These are phyloP conservation scores for Clepsis dumicolana DNA, from an alignment of 2,888 invertebrate genomes.

Conservation along the genomic window DNA sequence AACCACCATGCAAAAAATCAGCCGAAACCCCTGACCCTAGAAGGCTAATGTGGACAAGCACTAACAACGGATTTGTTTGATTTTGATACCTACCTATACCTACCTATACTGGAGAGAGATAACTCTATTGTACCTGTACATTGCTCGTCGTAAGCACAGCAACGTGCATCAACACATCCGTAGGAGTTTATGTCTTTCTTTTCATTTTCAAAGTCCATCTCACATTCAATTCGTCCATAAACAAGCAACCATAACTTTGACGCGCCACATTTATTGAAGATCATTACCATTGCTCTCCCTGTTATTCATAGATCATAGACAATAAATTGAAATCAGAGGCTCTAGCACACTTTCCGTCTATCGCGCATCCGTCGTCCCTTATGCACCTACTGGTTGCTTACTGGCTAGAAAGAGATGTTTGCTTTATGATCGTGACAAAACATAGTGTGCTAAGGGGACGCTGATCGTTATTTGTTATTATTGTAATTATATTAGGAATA, in stretches of 20 bases:
- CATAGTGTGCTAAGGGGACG: background rate
- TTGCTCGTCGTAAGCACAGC: background rate
- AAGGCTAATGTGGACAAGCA: too few species aligned
- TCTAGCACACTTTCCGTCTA: background rate
- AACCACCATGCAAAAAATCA: too few species aligned
- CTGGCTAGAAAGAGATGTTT: background rate
- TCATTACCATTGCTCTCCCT: constrained; percentile 43
- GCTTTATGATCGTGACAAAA: background rate
- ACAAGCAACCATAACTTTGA: constrained; percentile 33
- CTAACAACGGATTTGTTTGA: too few species aligned
- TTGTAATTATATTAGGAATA: background rate
- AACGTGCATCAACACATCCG: background rate
- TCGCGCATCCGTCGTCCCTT: constrained; percentile 12
- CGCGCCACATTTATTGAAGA: constrained; percentile 38
- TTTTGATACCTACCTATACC: too few species aligned
- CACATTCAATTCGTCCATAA: constrained; percentile 37
- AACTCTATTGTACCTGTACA: background rate
- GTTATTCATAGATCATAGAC: constrained; percentile 45
- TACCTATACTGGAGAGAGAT: too few species aligned
- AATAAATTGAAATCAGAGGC: constrained; percentile 49
- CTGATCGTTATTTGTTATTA: constrained; percentile 4
- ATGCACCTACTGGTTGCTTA: background rate
- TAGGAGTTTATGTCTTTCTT: background rate
- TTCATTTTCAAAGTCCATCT: constrained; percentile 23
- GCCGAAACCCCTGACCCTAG: too few species aligned